phyloP scores from a whole-genome alignment of 2,113 vertebrate genomes.

The Podarcis raffonei region DNA sequence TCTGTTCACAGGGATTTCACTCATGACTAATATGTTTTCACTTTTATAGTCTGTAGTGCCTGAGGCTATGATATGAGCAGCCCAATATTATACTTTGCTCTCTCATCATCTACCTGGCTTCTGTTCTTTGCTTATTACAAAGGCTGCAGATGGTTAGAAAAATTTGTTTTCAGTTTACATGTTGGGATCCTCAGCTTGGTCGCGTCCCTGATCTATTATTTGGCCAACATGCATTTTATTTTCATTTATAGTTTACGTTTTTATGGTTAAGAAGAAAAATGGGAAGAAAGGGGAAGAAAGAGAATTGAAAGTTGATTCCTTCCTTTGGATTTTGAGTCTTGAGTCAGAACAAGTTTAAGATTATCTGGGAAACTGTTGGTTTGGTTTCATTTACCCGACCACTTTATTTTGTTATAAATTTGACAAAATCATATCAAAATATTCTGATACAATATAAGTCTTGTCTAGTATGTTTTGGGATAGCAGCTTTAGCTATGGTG shows the following conservation, averaged over 20 bases:
- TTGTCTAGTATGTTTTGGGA: neutral
- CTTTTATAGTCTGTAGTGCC: neutral
- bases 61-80: neutral
- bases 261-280: neutral
- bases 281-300: neutral
- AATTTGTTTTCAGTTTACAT: neutral
- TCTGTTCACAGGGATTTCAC: neutral
- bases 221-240: neutral
- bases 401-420: neutral
- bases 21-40: neutral
- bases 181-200: neutral
- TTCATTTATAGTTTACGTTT: neutral
- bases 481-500: neutral
- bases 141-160: neutral
- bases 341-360: neutral
- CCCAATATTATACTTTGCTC: no score
- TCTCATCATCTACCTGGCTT: neutral
- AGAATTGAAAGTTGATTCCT: neutral
- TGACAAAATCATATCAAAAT: neutral
- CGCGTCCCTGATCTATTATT: neutral
- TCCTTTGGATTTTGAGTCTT: neutral
- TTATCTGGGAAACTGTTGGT: neutral
- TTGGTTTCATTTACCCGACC: no score
- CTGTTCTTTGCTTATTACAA: neutral
- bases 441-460: neutral